Base-by-base conservation (phyloP, 2,113 vertebrate genomes). In the Sinosuthora webbiana region DNA sequence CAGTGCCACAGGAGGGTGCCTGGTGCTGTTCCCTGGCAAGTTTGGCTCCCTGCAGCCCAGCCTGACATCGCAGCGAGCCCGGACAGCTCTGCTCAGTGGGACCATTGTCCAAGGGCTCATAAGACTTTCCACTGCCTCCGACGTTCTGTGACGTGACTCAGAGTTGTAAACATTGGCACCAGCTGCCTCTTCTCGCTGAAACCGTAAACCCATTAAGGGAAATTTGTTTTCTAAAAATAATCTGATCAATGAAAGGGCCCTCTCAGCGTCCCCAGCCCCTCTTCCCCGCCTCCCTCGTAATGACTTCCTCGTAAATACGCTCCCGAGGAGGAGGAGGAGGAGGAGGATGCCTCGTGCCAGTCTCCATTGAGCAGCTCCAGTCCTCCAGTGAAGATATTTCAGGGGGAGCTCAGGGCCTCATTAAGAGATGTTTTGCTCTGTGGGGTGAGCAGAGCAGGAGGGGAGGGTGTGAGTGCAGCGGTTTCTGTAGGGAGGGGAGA, bases 231-330 rank as follows among this genome's bases (percentile, higher is more conserved):
- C 92, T 96, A 95, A 94, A 95, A 95, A 93, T 95, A 94, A 88
- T 52, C 80, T 93, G 85, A 96, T 97, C 95, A 95, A 96, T 97
- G 96, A 96, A 97, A 95, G 95, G 83, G 11, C 79, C 94, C 93
- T 96, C 93, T 96, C 79, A 96, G 91, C 4, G 2, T 90, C 85
- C 94, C 90, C 92, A 64, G 68, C 76, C 88, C 88, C 90, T 87
- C 71, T 76, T 87, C 47, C 75, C 82, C 11, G 1, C 95, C 90
- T 93, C 75, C 71, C 68, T 81, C 15, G 0, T 68, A 90, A 88
- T 47, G 56, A 95, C 83, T 96, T 93, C 95, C 94, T 94, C 52
- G 0, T 85, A 92, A 96, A 92, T 87, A 83, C 4, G 0, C 31
- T 53, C 2, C 2, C 15, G 37, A 25, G 16, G 69, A 87, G 78